These are phyloP conservation scores for Osmerus mordax DNA, from an alignment of 2,113 vertebrate species.

Conservation along the genomic window DNA sequence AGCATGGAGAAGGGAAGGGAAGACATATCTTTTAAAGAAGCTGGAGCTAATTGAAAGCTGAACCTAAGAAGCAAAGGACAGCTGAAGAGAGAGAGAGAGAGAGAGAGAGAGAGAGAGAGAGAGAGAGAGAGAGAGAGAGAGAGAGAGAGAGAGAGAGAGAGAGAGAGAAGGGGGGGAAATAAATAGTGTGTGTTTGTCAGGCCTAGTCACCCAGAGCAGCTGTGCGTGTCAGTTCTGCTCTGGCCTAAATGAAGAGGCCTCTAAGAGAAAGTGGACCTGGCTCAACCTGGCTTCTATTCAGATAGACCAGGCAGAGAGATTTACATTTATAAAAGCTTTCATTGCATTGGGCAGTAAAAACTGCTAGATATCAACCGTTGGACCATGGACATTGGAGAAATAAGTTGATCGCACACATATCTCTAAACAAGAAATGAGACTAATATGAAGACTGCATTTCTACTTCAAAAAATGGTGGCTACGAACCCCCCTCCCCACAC, in stretches of 20 bases:
- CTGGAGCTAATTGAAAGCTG: background rate
- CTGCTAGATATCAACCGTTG: too few species aligned
- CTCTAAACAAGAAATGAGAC: too few species aligned
- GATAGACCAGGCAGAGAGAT: background rate
- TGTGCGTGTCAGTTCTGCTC: constrained; percentile 52
- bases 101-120: constrained; percentile 19
- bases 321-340: too few species aligned
- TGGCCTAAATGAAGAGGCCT: constrained; percentile 68
- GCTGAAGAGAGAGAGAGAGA: constrained; percentile 1
- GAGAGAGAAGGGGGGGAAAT: background rate
- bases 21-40: background rate
- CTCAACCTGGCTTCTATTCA: constrained; percentile 9
- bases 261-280: constrained; percentile 47
- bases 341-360: too few species aligned
- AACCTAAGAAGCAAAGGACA: too few species aligned
- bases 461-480: too few species aligned
- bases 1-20: background rate
- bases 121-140: constrained; percentile 15
- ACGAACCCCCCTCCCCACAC: too few species aligned
- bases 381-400: too few species aligned
- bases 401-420: too few species aligned
- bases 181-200: constrained; percentile 37
- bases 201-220: constrained; percentile 48
- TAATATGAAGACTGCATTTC: too few species aligned
- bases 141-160: constrained; percentile 12